phyloP scores from a whole-genome alignment of 2,113 vertebrate species.

The Urocolius indicus region DNA sequence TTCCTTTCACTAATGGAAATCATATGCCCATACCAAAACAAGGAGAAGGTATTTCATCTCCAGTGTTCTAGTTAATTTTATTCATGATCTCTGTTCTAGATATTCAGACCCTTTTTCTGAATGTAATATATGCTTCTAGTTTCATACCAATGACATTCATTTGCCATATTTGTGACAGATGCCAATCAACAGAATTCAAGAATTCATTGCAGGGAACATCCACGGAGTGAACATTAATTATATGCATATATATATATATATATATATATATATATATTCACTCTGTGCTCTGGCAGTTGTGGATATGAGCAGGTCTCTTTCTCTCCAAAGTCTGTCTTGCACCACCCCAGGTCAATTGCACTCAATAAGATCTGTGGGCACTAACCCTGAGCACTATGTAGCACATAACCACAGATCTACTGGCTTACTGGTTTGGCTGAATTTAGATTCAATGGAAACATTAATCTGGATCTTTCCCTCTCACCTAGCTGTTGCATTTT shows the following conservation, averaged over 20 bases:
- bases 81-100: conserved; percentile 16
- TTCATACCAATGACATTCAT: conserved; percentile 5
- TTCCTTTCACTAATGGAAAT: conserved; percentile 31
- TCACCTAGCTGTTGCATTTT: not conserved
- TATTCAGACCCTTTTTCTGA: not conserved
- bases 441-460: not conserved
- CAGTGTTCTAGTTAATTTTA: not conserved
- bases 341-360: not conserved
- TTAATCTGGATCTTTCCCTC: not conserved
- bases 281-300: not conserved
- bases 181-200: not conserved
- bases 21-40: not conserved
- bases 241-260: not conserved
- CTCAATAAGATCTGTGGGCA: not conserved
- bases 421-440: not conserved
- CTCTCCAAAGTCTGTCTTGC: not conserved
- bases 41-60: conserved; percentile 15
- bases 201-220: not conserved
- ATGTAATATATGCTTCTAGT: not conserved
- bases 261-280: not conserved
- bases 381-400: not conserved
- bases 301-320: not conserved
- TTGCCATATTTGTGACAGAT: conserved; percentile 10
- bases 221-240: not conserved
- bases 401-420: not conserved